Conservation (phyloP, 2,888 invertebrate genomes). For the Tachina grossa region DNA sequence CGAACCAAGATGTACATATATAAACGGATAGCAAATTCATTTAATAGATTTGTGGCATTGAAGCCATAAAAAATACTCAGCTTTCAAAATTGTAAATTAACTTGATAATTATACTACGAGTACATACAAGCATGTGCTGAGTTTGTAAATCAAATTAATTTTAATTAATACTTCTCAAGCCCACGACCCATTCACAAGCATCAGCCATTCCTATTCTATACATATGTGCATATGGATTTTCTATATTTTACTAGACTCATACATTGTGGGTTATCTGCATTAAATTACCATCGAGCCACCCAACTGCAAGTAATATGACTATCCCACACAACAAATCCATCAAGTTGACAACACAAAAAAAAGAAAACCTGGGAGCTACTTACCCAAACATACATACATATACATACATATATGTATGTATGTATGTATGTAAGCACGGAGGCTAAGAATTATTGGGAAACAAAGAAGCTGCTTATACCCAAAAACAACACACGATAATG, state of each 20-base stretch:
- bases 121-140: too few relatives aligned
- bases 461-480: conserved; percentile 14
- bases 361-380: conserved; percentile 34
- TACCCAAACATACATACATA: background rate
- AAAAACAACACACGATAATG: conserved; percentile 26
- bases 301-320: conserved; percentile 52
- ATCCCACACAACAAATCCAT: conserved; percentile 73
- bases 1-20: conserved; percentile 20
- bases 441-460: conserved; percentile 4
- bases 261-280: background rate
- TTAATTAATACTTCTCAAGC: conserved; percentile 10
- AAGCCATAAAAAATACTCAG: conserved; percentile 4
- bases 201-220: background rate
- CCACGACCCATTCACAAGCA: conserved; percentile 21
- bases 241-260: background rate
- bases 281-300: conserved; percentile 67
- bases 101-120: conserved; percentile 49
- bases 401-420: too few relatives aligned
- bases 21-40: conserved; percentile 32
- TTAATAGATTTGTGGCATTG: conserved; percentile 51
- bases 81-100: conserved; percentile 30
- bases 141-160: too few relatives aligned
- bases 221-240: too few relatives aligned
- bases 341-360: conserved; percentile 72
- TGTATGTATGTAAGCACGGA: background rate